Conservation (phyloP, 2,888 invertebrate species). For the Xylota segnis region DNA sequence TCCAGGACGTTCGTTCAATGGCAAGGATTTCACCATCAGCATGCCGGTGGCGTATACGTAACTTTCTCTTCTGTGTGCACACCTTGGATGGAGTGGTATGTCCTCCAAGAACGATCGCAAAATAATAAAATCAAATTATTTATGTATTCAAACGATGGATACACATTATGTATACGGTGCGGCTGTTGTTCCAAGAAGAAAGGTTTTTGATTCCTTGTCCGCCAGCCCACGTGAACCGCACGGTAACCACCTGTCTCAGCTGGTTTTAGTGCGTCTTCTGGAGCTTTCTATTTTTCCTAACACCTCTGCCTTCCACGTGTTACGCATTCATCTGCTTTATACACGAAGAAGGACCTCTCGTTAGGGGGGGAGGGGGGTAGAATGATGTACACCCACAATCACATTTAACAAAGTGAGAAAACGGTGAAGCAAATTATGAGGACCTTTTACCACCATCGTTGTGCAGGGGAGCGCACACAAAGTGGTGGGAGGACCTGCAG, state of each 20-base stretch:
- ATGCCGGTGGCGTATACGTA: slow-evolving; percentile 8
- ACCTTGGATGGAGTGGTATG: not conserved
- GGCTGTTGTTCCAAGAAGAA: not conserved
- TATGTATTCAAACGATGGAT: slow-evolving; percentile 44
- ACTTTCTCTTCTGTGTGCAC: not conserved
- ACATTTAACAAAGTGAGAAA: slow-evolving; percentile 29
- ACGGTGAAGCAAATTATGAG: slow-evolving; percentile 30
- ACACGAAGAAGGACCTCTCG: no score
- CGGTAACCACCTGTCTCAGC: slow-evolving; percentile 26
- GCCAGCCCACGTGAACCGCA: not conserved
- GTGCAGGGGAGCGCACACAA: not conserved
- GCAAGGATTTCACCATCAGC: slow-evolving; percentile 6
- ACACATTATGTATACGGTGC: slow-evolving; percentile 1
- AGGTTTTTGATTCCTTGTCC: not conserved
- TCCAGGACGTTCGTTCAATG: slow-evolving; percentile 2
- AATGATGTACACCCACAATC: slow-evolving; percentile 7
- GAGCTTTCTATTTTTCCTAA: slow-evolving; percentile 4
- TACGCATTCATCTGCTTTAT: slow-evolving; percentile 34
- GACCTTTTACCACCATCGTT: slow-evolving; percentile 16
- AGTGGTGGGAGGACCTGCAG: not conserved
- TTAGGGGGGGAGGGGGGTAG: not conserved
- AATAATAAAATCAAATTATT: slow-evolving; percentile 57
- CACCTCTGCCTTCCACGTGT: slow-evolving; percentile 37
- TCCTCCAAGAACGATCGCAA: slow-evolving; percentile 19
- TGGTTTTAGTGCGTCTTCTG: slow-evolving; percentile 7